Conservation (phyloP, 2,888 invertebrate species). For the Protophormia terraenovae region DNA sequence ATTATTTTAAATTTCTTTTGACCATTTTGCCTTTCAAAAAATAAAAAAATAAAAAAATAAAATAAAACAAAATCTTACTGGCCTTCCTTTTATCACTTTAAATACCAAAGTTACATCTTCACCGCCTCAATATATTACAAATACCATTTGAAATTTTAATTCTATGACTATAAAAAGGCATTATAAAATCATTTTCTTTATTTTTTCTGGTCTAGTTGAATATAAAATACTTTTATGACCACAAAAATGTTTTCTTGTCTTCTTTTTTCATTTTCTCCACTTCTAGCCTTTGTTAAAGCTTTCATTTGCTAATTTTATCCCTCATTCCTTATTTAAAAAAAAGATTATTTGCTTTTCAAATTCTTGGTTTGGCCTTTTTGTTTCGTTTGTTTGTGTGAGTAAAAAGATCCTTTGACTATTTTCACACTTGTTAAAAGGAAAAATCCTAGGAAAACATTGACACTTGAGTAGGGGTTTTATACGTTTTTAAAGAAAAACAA, state of each 20-base stretch:
- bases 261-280: too few species aligned
- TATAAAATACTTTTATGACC: constrained; percentile 48
- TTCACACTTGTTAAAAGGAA: constrained; percentile 50
- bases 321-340: constrained; percentile 2
- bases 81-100: background rate
- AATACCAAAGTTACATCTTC: background rate
- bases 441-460: constrained; percentile 43
- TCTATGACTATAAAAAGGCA: constrained; percentile 15
- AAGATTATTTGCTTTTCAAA: constrained; percentile 36
- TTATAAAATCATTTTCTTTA: constrained; percentile 46
- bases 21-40: too few species aligned
- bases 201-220: constrained; percentile 6
- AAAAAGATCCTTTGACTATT: background rate
- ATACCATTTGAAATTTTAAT: background rate
- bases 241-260: constrained; percentile 40
- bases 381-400: background rate
- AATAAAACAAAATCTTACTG: background rate
- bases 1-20: background rate
- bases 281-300: background rate
- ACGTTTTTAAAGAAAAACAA: constrained; percentile 7
- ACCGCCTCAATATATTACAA: background rate
- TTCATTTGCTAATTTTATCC: constrained; percentile 47
- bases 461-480: constrained; percentile 27
- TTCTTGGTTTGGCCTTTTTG: background rate
- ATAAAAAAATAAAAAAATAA: too few species aligned